Percentiles rank a stretch among this genome's conserved stretches.
phyloP scores from a whole-genome alignment of 2,797 vertebrate genomes.

The Synaphobranchus kaupii region DNA sequence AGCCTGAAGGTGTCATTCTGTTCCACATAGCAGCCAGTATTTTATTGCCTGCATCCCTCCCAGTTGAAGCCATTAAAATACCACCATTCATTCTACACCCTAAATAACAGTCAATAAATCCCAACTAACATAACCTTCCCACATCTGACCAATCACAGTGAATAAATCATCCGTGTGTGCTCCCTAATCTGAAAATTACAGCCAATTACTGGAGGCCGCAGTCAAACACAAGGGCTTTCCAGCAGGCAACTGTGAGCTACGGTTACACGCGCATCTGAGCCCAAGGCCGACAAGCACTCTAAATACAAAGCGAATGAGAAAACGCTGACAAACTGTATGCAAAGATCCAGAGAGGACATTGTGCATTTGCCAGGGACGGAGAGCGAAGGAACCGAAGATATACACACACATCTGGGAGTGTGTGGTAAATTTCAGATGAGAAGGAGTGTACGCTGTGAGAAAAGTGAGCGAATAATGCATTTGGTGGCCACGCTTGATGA shows the following conservation, averaged over 20 bases:
- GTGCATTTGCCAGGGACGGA: too few relatives aligned
- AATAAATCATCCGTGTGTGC: not conserved
- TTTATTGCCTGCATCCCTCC: not conserved
- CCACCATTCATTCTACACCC: not conserved
- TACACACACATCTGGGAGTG: not conserved
- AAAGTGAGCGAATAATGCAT: not conserved
- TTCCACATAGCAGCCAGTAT: not conserved
- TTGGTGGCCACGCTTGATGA: not conserved
- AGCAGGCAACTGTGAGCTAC: not conserved
- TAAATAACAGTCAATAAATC: constrained; percentile 14
- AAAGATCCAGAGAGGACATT: too few relatives aligned
- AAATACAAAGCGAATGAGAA: not conserved
- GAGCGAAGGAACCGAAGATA: too few relatives aligned
- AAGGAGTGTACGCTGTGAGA: not conserved
- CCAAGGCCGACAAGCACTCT: not conserved
- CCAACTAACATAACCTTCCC: not conserved
- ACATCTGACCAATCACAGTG: constrained; percentile 6
- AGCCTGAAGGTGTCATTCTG: constrained; percentile 8
- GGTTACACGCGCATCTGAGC: not conserved
- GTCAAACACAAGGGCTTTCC: not conserved
- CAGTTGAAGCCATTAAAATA: not conserved
- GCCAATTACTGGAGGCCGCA: not conserved
- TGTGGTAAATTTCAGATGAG: not conserved
- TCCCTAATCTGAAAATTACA: constrained; percentile 4
- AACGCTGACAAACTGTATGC: not conserved